A percentile compares a stretch with the other conserved stretches of the same genome.
Evolutionary conservation across 30 jellyfish, hydroid and myxozoan species (phyloP).

Genomic region (Pelagia noctiluca): DNA sequence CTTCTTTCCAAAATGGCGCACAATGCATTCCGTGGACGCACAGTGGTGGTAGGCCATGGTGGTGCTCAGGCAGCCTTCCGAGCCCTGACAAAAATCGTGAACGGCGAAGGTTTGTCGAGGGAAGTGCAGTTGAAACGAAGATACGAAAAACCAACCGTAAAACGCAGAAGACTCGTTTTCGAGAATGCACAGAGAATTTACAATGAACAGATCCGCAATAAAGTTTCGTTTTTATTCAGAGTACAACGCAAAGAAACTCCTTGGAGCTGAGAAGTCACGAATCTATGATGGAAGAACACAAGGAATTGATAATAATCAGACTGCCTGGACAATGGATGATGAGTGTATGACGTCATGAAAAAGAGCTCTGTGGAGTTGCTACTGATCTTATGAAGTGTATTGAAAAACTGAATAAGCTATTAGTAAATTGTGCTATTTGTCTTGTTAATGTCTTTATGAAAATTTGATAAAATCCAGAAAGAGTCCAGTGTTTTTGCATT

Average conservation of each 20-base stretch:
- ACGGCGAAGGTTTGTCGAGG: conserved; percentile 79
- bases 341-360: too few species aligned
- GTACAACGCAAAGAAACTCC: conserved; percentile 87
- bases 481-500: too few species aligned
- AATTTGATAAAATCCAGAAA: too few species aligned
- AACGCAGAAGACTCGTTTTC: conserved; percentile 77
- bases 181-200: conserved; percentile 78
- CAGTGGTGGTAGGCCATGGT: conserved; percentile 92
- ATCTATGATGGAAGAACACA: too few species aligned
- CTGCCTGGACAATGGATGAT: too few species aligned
- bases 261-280: conserved; percentile 89
- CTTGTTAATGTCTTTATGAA: too few species aligned
- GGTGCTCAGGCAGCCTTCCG: conserved; percentile 93
- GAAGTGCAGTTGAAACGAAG: conserved; percentile 80
- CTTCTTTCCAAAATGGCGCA: conserved; percentile 93
- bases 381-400: too few species aligned
- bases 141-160: conserved; percentile 92
- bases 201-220: conserved; percentile 71
- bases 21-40: conserved; percentile 82
- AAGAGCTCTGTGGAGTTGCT: too few species aligned
- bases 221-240: conserved; percentile 68
- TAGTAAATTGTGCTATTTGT: too few species aligned
- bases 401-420: too few species aligned
- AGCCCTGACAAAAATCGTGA: conserved; percentile 71
- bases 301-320: too few species aligned